Evolutionary conservation across 2,113 vertebrate species (phyloP).

Genomic region (Actenoides hombroni): DNA sequence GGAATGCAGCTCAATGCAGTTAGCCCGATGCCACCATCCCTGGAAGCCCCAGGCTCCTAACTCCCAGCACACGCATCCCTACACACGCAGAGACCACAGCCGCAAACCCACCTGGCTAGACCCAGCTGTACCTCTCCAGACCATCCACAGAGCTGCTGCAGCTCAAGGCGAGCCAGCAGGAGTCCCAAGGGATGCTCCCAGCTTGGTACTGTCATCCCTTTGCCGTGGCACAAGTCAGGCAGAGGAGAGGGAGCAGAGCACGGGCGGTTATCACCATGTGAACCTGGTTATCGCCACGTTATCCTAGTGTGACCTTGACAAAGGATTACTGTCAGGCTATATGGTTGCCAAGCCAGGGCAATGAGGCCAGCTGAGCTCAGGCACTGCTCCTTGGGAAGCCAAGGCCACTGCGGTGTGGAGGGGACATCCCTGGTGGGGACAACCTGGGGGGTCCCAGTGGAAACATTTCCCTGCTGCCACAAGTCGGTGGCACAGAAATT

Average conservation of each 20-base stretch:
- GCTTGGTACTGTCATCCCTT: rapidly evolving
- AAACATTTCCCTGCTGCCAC: rapidly evolving
- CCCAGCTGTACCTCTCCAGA: neutral
- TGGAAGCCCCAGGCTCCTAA: neutral
- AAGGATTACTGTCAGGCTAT: rapidly evolving
- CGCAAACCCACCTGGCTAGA: neutral
- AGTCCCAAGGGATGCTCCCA: neutral
- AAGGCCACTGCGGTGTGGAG: rapidly evolving
- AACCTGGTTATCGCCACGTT: neutral
- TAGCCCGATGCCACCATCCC: neutral
- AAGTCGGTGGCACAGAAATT: rapidly evolving
- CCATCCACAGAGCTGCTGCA: neutral
- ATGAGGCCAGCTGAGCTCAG: neutral
- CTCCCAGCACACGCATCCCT: rapidly evolving
- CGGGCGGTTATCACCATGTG: rapidly evolving
- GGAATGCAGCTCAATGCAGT: rapidly evolving
- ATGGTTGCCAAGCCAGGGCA: rapidly evolving
- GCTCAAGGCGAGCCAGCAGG: rapidly evolving
- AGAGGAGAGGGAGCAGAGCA: neutral
- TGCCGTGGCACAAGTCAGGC: neutral
- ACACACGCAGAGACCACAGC: neutral
- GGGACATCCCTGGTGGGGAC: neutral
- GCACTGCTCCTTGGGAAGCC: neutral
- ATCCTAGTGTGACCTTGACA: neutral
- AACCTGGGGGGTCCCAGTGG: rapidly evolving